Conservation (phyloP, 2,888 invertebrate species). For the Sinotaia quadrata region DNA sequence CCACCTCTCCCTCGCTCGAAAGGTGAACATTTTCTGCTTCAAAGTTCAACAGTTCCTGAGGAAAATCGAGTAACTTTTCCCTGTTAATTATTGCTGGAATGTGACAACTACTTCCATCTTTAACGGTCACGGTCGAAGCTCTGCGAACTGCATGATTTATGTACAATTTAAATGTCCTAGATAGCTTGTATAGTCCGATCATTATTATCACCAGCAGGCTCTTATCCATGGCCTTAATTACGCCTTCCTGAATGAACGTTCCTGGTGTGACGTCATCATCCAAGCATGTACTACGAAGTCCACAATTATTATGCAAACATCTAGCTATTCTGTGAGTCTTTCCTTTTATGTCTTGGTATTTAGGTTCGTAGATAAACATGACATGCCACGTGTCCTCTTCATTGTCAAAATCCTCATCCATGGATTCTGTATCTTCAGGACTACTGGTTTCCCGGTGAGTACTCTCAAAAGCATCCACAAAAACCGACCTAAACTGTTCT, state of each 20-base stretch:
- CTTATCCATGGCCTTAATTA: conserved; percentile 6
- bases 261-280: conserved; percentile 11
- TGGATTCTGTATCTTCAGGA: neutral
- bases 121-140: too few species aligned
- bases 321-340: neutral
- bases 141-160: too few species aligned
- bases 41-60: too few species aligned
- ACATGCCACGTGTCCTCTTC: conserved; percentile 3
- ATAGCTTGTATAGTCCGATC: too few species aligned
- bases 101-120: too few species aligned
- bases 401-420: neutral
- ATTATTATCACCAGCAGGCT: conserved; percentile 7
- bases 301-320: neutral
- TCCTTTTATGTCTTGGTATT: neutral
- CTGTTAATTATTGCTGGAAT: too few species aligned
- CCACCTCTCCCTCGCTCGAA: too few species aligned
- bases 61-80: too few species aligned
- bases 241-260: neutral
- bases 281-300: conserved; percentile 7
- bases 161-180: too few species aligned
- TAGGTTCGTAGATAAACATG: conserved; percentile 6
- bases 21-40: too few species aligned
- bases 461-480: neutral
- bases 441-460: neutral
- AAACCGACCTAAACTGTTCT: too few species aligned